Evolutionary conservation across 2,113 vertebrate species (phyloP).

Genomic region (Podarcis raffonei): DNA sequence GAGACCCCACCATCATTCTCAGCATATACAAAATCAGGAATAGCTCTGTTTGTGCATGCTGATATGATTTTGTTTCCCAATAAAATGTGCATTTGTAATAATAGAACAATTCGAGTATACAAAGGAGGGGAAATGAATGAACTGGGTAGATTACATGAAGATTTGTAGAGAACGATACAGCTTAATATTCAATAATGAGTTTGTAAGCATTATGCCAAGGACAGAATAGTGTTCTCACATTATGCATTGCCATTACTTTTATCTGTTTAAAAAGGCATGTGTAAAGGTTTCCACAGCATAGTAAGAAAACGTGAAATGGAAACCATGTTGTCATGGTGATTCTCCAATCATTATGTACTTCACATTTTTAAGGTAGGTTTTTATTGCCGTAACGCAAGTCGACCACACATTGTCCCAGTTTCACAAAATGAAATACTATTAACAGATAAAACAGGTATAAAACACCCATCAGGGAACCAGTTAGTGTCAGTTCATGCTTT

Average conservation of each 20-base stretch:
- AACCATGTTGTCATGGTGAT: conserved; percentile 70
- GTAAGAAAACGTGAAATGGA: conserved; percentile 28
- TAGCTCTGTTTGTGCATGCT: not conserved
- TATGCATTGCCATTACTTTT: conserved; percentile 7
- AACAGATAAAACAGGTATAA: not conserved
- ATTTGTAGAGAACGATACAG: not conserved
- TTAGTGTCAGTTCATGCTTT: not conserved
- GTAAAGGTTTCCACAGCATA: conserved; percentile 23
- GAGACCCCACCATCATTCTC: not conserved
- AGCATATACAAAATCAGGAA: not conserved
- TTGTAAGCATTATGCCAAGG: not conserved
- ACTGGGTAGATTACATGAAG: not conserved
- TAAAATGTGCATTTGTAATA: not conserved
- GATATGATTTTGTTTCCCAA: not conserved
- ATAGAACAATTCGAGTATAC: conserved; percentile 1
- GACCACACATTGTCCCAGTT: conserved; percentile 8
- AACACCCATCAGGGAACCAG: not conserved
- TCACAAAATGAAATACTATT: not conserved
- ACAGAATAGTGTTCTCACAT: not conserved
- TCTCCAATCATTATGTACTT: conserved; percentile 59
- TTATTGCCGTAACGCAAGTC: conserved; percentile 16
- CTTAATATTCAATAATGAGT: not conserved
- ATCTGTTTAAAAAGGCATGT: conserved; percentile 17
- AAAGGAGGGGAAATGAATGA: not conserved
- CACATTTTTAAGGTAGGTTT: conserved; percentile 42